phyloP scores from a whole-genome alignment of 1,140 invertebrate species.

The Paraescarpia echinospica region DNA sequence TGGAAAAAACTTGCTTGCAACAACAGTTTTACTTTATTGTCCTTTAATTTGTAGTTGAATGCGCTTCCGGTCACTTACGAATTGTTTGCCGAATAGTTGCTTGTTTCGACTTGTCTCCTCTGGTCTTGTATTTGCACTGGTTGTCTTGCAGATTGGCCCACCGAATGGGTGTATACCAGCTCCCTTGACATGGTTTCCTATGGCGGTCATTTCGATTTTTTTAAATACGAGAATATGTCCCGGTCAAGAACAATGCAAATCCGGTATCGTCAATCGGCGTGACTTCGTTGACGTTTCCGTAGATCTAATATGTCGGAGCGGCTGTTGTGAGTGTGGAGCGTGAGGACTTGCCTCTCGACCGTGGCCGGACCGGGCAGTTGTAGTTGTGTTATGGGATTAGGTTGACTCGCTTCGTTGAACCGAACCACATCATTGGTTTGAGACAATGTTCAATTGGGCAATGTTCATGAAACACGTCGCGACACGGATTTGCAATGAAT shows the following conservation, averaged over 20 bases:
- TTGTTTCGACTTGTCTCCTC: background rate
- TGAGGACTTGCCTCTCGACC: background rate
- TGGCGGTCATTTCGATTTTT: background rate
- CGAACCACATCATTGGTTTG: background rate
- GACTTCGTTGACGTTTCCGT: background rate
- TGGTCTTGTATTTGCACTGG: background rate
- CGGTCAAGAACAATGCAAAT: background rate
- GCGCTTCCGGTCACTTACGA: background rate
- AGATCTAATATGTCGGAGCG: background rate
- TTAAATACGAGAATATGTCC: background rate
- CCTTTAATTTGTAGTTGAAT: background rate
- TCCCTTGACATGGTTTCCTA: background rate
- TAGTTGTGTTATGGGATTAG: background rate
- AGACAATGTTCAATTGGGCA: background rate
- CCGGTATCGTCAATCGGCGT: background rate
- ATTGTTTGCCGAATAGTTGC: background rate
- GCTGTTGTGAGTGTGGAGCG: background rate
- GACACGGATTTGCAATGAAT: background rate
- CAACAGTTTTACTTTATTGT: background rate
- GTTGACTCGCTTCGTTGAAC: background rate
- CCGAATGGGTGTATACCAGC: background rate
- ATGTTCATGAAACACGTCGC: background rate
- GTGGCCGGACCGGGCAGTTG: too few relatives aligned
- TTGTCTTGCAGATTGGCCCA: background rate
- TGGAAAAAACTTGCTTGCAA: too few relatives aligned